Base-by-base conservation (phyloP, 2,888 invertebrate genomes). In the Epiblema foenella region DNA sequence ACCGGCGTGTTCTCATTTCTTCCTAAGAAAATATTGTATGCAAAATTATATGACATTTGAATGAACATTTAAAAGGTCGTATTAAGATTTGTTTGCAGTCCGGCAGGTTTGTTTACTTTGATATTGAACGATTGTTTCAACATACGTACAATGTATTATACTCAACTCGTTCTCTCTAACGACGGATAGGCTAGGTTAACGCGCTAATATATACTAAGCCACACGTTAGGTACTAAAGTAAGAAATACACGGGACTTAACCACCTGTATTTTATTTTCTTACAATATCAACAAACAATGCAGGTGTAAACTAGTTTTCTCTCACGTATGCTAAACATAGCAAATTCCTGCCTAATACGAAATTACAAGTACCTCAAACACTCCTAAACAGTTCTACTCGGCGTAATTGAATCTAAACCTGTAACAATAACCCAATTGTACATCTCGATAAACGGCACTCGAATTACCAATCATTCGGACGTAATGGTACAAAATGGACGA, bases 41-140 rank as follows among this genome's bases (percentile, higher is more conserved):
- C 93, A 93, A 93, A 93, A 90, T 89, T 89, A 90, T 93, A 93
- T 93, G 93, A 93, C 93, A 91, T 89, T 89, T 93, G 92, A 93
- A 93, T 93, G 90, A 93, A 87, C 86, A 88, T 83, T 64, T 89
- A 90, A 89, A 88, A 88, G 84, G 84, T 87, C 85, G 84, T 85
- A 83, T 84, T 81, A 81, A 80, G 87, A 89, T 88, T 88, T 89
- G 89, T 89, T 86, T 86, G 85, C 84, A 81, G 77, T 76, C 79
- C 77, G 75, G 81, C 75, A 82, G 78, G 83, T 80, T 82, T 83
- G 81, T 73, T 74, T 74, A 65, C 69, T 65, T 74, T 54, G 66
- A 71, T 42, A 33, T 79, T 69, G 68, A 72, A 73, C 80, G 79
- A 78, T 78, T 76, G 65, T 69, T 68, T 24, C 9, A 59, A 51